Evolutionary conservation across 2,113 vertebrate species (phyloP), one percentile per base, ranked within the genome.

Genomic region (Danionella cerebrum): DNA sequence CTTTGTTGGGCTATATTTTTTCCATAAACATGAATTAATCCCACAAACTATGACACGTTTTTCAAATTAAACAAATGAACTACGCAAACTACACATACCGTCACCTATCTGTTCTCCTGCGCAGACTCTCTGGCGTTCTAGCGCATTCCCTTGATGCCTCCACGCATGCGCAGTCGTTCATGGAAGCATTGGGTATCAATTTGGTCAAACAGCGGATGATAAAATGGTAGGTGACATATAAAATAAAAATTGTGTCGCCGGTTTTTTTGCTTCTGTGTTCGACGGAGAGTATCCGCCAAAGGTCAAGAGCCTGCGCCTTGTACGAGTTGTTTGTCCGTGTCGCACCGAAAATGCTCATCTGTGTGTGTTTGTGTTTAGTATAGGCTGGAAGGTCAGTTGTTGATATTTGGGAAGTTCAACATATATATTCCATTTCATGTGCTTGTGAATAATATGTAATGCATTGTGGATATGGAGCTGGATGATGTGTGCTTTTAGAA

Each of bases 221-320:
- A 89, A 90, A 86, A 90, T 90, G 88, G 89, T 90, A 90, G 88
- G 88, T 89, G 80, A 87, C 78, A 83, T 80, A 81, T 84, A 87
- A 84, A 87, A 84, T 82, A 84, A 69, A 71, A 84, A 39, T 72
- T 52, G 72, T 62, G 24, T 35, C 21, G 2, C 11, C 73, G 64
- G n/a, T n/a, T 75, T 73, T 71, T 69, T 44, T 41, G 35, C 27
- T 16, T 33, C 16, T 27, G 39, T 48, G 55, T 35, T 52, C 50
- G 39, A 65, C 68, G 44, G 65, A 69, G 67, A 29, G 13, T 29
- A 18, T 70, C 13, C 22, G 48, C 35, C 33, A 65, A 51, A 39
- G 59, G 66, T 64, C 54, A 22, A n/a, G 48, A 44, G 64, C 12
- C 62, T 25, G 53, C 47, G 2, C 35, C 22, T 31, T 33, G 60